These are phyloP conservation scores for Cerceris ruficornis DNA, from an alignment of 2,888 invertebrate species.

Conservation along the genomic window DNA sequence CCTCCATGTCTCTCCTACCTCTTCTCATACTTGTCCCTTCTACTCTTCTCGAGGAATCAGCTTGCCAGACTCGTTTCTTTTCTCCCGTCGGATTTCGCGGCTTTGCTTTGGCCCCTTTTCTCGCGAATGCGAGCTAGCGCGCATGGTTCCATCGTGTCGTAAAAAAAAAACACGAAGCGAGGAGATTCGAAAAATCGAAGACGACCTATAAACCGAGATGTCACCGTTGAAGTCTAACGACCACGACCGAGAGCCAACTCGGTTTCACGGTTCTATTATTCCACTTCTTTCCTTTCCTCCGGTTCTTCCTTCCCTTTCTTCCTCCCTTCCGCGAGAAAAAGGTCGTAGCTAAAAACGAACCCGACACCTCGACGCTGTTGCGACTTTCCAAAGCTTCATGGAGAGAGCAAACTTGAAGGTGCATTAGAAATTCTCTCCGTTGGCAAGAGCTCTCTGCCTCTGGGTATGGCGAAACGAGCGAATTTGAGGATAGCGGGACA, in stretches of 20 bases:
- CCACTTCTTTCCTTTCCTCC: too few relatives aligned
- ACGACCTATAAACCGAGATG: conserved; percentile 59
- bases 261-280: not conserved
- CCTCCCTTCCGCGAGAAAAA: conserved; percentile 11
- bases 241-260: not conserved
- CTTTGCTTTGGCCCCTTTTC: not conserved
- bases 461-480: too few relatives aligned
- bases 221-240: conserved; percentile 24
- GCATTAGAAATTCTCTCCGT: not conserved
- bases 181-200: conserved; percentile 44
- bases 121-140: not conserved
- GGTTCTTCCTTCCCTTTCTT: not conserved
- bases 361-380: not conserved
- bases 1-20: not conserved
- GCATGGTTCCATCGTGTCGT: conserved; percentile 16
- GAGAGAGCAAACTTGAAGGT: not conserved
- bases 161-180: conserved; percentile 29
- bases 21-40: not conserved
- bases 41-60: not conserved
- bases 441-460: too few relatives aligned
- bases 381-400: not conserved
- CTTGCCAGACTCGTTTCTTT: not conserved
- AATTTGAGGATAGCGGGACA: too few relatives aligned
- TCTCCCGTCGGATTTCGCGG: conserved; percentile 10
- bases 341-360: conserved; percentile 9